Base-by-base conservation (phyloP, 2,797 vertebrate genomes). In the Coregonus sp. region DNA sequence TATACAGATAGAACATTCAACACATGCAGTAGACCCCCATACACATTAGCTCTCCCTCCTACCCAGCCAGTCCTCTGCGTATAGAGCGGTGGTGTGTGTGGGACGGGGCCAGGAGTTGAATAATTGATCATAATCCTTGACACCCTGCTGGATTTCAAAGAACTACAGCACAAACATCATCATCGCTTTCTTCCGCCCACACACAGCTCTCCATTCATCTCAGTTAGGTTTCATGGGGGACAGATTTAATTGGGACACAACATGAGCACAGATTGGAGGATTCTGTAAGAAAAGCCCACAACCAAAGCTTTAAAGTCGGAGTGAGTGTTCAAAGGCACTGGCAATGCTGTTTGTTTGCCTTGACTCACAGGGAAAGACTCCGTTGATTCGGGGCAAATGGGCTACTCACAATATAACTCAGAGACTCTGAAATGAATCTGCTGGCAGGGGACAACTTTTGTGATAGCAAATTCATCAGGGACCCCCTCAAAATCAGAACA, bases 91-190 rank as follows among this genome's bases (percentile, higher is more conserved):
- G 15, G 66, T 68, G 31, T 33, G 31, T 18, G 15, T 69, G 65
- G 18, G 29, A 14, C 9, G 31, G 31, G 65, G 65, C 29, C 73
- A 66, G 11, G 11, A 18, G 61, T 66, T 75, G 12, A 47, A 66
- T 75, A 75, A 75, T 75, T 65, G 37, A 75, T 66, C 73, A 31
- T 75, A 68, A 75, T 75, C 61, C 63, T 51, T 50, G 37, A 61
- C 63, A 31, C 20, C 61, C 63, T 37, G 59, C 56, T 37, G 31
- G 18, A 74, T 33, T 29, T 51, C 61, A 14, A 29, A 50, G n/a
- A 75, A 25, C 56, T 68, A 67, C 33, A 20, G 20, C 69, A 11
- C 40, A 25, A 20, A 47, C 40, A 70, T 51, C 29, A 16, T 37
- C 31, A 35, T 35, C 31, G 29, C 29, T 56, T 56, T 33, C 52